Base-by-base conservation (phyloP, 2,888 invertebrate species). In the Hirtodrosophila alboralis region DNA sequence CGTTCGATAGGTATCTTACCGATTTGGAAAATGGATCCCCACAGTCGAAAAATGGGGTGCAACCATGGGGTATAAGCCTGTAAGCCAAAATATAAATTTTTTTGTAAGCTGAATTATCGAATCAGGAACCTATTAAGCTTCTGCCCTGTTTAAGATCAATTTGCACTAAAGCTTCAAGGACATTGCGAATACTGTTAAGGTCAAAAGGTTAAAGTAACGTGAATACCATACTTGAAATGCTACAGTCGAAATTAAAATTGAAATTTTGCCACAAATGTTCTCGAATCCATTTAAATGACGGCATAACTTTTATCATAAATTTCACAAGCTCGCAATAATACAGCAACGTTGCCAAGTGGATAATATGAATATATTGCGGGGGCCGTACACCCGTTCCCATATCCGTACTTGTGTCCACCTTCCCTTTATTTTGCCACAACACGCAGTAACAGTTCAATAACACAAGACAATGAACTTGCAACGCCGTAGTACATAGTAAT, bases 221-320 rank as follows among this genome's bases (percentile, higher is more conserved):
- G 28, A 9, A 28, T 6, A 34, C 23, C 33, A 23, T 13, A 23
- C 33, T 30, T 13, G 33, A 44, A 41, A 18, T 52, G 48, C n/a
- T n/a, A n/a, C 31, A 58, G 26, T 36, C 43, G 28, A 54, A 69
- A 57, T 41, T 47, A 38, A 57, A 63, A 48, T 40, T 52, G 27
- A 47, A 56, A 45, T 41, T 47, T 38, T 26, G 4, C 34, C 40
- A 44, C 27, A 54, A 47, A 53, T 38, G 41, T 38, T 21, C 16
- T 36, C 21, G 33, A 14, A 58, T 45, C 23, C 44, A 57, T 62
- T 67, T 58, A 33, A 58, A 67, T 49, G 60, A 34, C 26, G 28
- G 52, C 53, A 72, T 45, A 79, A 78, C 80, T 78, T 78, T 79
- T 69, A 77, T 73, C 72, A 78, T 77, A 77, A 79, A 75, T 77